These are phyloP conservation scores for Eospalax fontanierii DNA, from an alignment of 2,797 vertebrate species.

Conservation along the genomic window DNA sequence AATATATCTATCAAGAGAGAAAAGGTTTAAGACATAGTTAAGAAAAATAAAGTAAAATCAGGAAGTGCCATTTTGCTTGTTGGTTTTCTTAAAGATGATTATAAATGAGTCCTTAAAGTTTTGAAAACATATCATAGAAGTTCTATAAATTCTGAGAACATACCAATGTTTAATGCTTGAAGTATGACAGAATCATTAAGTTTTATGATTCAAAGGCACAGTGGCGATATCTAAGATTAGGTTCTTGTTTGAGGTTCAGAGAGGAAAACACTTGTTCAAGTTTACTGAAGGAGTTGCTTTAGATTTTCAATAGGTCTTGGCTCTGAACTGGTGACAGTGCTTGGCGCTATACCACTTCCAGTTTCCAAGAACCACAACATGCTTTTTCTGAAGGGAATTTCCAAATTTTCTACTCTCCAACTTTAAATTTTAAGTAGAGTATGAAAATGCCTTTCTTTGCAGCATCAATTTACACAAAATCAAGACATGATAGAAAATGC, in stretches of 20 bases:
- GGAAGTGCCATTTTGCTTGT: background rate
- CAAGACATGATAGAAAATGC: conserved; percentile 49
- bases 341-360: background rate
- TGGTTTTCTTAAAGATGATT: conserved; percentile 27
- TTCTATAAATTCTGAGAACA: conserved; percentile 50
- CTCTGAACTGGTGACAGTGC: background rate
- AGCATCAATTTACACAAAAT: background rate
- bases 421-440: conserved; percentile 16
- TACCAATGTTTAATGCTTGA: conserved; percentile 23
- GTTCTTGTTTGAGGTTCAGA: conserved; percentile 32
- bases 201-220: background rate
- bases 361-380: background rate
- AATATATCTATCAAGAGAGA: background rate
- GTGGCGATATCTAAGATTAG: background rate
- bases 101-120: conserved; percentile 41
- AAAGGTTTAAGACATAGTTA: background rate
- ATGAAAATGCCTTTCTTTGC: conserved; percentile 5
- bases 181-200: conserved; percentile 7
- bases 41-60: background rate
- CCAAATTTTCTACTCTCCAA: background rate
- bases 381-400: conserved; percentile 14
- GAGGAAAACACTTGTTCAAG: background rate
- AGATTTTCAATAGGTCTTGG: background rate
- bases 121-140: background rate
- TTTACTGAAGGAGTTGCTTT: background rate